These are phyloP conservation scores for Hoplodrina blanda DNA, from an alignment of 2,888 invertebrate genomes.

Conservation along the genomic window DNA sequence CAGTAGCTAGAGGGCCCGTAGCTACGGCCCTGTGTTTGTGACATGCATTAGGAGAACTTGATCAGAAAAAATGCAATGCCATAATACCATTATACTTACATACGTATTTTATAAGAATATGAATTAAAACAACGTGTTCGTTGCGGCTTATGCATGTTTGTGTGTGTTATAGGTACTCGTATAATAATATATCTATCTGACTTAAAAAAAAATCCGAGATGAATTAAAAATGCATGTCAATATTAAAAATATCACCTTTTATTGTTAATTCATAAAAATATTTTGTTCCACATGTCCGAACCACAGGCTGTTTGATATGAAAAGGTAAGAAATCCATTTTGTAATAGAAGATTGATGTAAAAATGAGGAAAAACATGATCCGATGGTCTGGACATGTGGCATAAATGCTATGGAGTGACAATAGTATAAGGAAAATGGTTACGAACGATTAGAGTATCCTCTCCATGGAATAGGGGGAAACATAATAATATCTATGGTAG, in stretches of 20 bases:
- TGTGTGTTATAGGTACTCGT: slow-evolving; percentile 17
- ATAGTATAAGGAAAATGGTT: slow-evolving; percentile 31
- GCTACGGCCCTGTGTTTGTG: no score
- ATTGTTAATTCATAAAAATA: slow-evolving; percentile 50
- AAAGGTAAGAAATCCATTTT: slow-evolving; percentile 60
- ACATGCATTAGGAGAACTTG: no score
- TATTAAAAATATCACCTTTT: slow-evolving; percentile 10
- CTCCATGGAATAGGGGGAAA: neutral
- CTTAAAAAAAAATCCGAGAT: neutral
- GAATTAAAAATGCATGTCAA: slow-evolving; percentile 37
- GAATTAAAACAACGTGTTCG: neutral
- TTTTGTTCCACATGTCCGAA: slow-evolving; percentile 63
- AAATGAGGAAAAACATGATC: slow-evolving; percentile 33
- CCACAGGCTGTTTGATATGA: slow-evolving; percentile 59
- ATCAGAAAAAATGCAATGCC: no score
- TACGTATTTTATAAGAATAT: neutral
- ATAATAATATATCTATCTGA: neutral
- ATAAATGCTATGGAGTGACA: slow-evolving; percentile 20
- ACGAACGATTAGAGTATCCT: neutral
- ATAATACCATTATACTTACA: no score
- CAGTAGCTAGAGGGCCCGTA: no score
- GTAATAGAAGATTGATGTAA: slow-evolving; percentile 29
- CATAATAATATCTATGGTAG: neutral
- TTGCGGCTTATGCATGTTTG: slow-evolving; percentile 31
- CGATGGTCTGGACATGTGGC: slow-evolving; percentile 45